Evolutionary conservation across 2,888 invertebrate genomes (phyloP).

Genomic region (Proisotoma minuta): DNA sequence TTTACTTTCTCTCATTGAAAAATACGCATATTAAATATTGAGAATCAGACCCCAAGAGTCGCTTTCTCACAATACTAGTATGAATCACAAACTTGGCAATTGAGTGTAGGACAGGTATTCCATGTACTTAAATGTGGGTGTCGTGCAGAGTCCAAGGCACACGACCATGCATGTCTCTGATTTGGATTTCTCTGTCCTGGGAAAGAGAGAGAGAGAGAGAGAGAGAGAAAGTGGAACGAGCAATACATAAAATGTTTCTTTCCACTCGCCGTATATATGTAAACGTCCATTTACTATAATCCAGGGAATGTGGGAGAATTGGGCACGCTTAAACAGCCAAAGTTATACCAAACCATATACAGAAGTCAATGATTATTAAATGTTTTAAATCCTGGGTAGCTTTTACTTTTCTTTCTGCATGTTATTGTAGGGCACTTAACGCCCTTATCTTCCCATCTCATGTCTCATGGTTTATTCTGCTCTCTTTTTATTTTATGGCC

Average conservation of each 20-base stretch:
- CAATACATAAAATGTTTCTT: slow-evolving; percentile 1
- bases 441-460: not conserved
- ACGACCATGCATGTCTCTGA: not conserved
- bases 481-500: no score
- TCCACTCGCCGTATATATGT: not conserved
- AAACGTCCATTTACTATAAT: no score
- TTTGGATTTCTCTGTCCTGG: slow-evolving; percentile 1
- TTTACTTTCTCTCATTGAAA: not conserved
- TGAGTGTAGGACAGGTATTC: not conserved
- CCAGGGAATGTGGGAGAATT: not conserved
- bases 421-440: not conserved
- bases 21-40: not conserved
- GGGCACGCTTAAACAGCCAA: not conserved
- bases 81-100: no score
- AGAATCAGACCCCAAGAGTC: not conserved
- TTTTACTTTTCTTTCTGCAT: not conserved
- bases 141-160: not conserved
- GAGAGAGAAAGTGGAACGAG: not conserved
- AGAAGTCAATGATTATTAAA: not conserved
- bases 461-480: no score
- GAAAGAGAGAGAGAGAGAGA: not conserved
- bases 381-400: not conserved
- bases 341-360: not conserved
- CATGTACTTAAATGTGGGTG: not conserved
- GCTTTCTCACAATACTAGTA: not conserved